These are phyloP conservation scores for Diadegma fenestrale DNA, from an alignment of 2,888 invertebrate genomes.

Conservation along the genomic window DNA sequence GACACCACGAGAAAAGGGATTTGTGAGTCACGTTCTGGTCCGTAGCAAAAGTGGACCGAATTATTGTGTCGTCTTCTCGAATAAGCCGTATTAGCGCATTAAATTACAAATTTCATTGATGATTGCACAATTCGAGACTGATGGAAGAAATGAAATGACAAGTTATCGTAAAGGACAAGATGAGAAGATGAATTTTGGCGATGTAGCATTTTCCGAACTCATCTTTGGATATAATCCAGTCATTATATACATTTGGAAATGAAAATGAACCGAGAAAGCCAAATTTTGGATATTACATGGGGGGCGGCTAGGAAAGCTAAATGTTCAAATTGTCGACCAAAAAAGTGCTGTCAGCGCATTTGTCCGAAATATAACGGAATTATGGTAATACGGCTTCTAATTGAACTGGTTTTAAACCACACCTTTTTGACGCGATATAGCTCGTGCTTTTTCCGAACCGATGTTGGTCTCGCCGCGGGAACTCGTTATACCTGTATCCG, in stretches of 20 bases:
- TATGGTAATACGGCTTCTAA: slow-evolving; percentile 52
- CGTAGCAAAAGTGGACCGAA: not conserved
- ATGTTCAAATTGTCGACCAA: too few species aligned
- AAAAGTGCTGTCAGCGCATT: slow-evolving; percentile 19
- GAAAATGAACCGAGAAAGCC: too few species aligned
- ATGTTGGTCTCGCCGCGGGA: slow-evolving; percentile 14
- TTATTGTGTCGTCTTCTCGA: not conserved
- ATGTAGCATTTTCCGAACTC: not conserved
- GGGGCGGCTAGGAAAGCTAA: too few species aligned
- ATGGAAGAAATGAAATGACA: not conserved
- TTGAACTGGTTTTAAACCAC: slow-evolving; percentile 52
- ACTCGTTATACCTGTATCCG: slow-evolving; percentile 34
- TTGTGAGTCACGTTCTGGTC: slow-evolving; percentile 5
- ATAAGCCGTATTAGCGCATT: not conserved
- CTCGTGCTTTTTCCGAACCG: slow-evolving; percentile 13
- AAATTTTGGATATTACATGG: too few species aligned
- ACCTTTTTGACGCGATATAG: slow-evolving; percentile 12
- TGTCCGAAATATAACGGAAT: slow-evolving; percentile 7
- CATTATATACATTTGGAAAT: too few species aligned
- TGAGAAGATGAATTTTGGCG: too few species aligned
- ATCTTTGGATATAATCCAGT: too few species aligned
- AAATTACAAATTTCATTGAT: not conserved
- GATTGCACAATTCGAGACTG: not conserved
- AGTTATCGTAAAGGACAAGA: too few species aligned
- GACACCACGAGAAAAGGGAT: not conserved